Base-by-base conservation (phyloP, 2,888 invertebrate genomes). In the Morpho achilles region DNA sequence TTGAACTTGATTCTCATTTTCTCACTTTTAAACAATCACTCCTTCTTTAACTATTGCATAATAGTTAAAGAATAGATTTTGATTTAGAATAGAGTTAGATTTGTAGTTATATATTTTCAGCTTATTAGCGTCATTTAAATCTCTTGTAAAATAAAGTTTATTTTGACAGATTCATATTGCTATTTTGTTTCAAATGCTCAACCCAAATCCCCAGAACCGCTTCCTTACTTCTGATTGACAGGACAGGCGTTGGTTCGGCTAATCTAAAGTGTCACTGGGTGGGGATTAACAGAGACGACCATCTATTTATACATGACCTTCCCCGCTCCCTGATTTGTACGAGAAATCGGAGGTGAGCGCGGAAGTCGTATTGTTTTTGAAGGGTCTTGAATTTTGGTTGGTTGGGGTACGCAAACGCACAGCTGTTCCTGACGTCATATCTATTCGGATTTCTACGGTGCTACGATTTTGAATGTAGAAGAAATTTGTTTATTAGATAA, bases 221-320 rank as follows among this genome's bases (percentile, higher is more conserved):
- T 66, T 56, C 57, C 61, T 69, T 67, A 62, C 63, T 32, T 65
- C 68, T 81, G 83, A 83, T 80, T 79, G 82, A 81, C 83, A 77
- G 75, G 62, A 59, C 76, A 72, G 70, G 73, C 74, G 74, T 74
- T 69, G 74, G 67, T 68, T 69, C 68, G 63, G 68, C 75, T 82
- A 80, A 82, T 82, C 80, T 79, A 69, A 68, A 69, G 69, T 76
- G 80, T 81, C 79, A 79, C 77, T 73, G 71, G 68, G 69, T 70
- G 66, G 74, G 74, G 75, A 76, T 74, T 75, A 66, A 62, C 59
- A 66, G 57, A 66, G 46, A 44, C 55, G 46, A 45, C 49, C 63
- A 61, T 60, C 73, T 71, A 72, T 66, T 73, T 60, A 65, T 68
- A 59, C 50, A 65, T 69, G 72, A 66, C 66, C 69, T 66, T 58